Conservation (phyloP, 2,113 vertebrate genomes). For the Microtus richardsoni region DNA sequence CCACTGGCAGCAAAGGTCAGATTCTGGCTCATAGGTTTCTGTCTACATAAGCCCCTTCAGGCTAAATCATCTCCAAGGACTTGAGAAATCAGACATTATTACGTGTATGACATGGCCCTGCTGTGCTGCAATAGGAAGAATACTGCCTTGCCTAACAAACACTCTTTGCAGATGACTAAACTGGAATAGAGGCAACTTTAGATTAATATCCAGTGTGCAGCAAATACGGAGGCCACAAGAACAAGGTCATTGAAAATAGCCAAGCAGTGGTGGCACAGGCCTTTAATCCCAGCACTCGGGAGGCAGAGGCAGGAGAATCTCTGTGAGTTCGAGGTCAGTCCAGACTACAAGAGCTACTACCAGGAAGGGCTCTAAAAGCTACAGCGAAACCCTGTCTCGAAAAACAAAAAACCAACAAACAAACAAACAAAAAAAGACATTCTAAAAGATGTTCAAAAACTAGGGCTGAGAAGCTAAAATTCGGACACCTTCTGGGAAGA, state of each 20-base stretch:
- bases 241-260: not conserved
- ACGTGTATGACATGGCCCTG: not conserved
- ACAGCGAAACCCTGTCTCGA: no score
- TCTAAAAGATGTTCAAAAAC: not conserved
- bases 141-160: not conserved
- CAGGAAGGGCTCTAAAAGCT: not conserved
- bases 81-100: not conserved
- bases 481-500: not conserved
- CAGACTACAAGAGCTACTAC: no score
- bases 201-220: not conserved
- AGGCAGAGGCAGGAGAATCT: no score
- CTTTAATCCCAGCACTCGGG: no score
- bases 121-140: not conserved
- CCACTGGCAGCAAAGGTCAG: not conserved
- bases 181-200: not conserved
- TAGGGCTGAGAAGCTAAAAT: not conserved
- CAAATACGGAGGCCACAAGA: not conserved
- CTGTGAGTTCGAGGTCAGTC: no score
- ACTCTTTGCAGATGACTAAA: not conserved
- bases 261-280: no score
- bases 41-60: not conserved
- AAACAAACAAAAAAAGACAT: not conserved
- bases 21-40: not conserved
- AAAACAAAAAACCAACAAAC: no score
- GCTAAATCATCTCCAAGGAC: not conserved